Evolutionary conservation across 2,888 invertebrate genomes (phyloP), one percentile per base, ranked within the genome.

Genomic region (Mongoloraphidia duomilia): DNA sequence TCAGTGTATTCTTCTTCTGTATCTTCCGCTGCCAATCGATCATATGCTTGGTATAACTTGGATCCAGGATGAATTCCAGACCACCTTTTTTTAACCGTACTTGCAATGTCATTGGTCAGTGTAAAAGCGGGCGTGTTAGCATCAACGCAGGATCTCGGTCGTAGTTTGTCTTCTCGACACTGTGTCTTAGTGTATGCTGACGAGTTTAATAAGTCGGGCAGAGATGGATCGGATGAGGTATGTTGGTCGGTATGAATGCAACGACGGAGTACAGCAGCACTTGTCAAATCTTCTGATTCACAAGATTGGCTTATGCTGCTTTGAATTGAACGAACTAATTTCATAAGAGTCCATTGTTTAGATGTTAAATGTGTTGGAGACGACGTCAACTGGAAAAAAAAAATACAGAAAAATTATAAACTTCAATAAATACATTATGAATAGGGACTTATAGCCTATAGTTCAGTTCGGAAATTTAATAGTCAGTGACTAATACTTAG

Each of bases 101-200:
- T 62, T 17, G 69, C 66, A 3, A 69, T 61, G 54, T 71, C 70
- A 52, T 65, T 66, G 6, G 65, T 66, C 34, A 68, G 56, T 57
- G 64, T 66, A 52, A 66, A 68, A 58, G 13, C 58, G 49, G 54
- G 62, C 52, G 65, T 61, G 40, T 65, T 66, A 48, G 74, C 75
- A 59, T 81, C 79, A n/a, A 82, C 74, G 60, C 83, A 84, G 1
- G 84, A 84, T 46, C 82, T 72, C 3, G 84, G 84, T 54, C 85
- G 70, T 57, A 73, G 72, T 63, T 75, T 77, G 55, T 75, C 75
- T 34, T 70, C 53, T 44, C 56, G 54, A 5, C 65, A 63, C 8
- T 71, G 70, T 6, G 53, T 53, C 62, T 70, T 74, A 17, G 70
- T 65, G 49, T 71, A 71, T 6, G 72, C 72, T 3, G 77, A 76